Conservation (phyloP, 30 jellyfish, hydroid and myxozoan species). For the Cassiopea xamachana region DNA sequence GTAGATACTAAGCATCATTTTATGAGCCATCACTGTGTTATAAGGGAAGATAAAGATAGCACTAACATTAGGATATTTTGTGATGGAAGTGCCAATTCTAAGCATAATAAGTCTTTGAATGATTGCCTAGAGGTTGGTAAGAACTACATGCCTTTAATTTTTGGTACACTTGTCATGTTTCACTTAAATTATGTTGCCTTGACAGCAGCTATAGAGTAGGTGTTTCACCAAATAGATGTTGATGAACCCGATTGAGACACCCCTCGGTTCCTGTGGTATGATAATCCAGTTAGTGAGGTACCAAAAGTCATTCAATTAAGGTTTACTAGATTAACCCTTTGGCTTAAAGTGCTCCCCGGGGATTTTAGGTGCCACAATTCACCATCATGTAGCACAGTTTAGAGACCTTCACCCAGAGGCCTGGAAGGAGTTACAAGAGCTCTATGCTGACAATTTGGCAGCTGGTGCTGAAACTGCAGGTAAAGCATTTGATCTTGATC, state of each 20-base stretch:
- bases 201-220: constrained; percentile 57
- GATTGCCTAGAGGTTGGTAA: constrained; percentile 47
- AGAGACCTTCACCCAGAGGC: constrained; percentile 21
- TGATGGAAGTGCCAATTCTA: constrained; percentile 52
- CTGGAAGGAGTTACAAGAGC: background rate
- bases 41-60: constrained; percentile 36
- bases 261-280: constrained; percentile 34
- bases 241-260: constrained; percentile 24
- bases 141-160: constrained; percentile 2
- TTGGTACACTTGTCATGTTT: constrained; percentile 25
- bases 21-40: constrained; percentile 36
- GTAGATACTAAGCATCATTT: background rate
- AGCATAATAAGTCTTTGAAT: constrained; percentile 18
- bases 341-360: constrained; percentile 37
- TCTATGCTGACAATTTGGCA: constrained; percentile 54
- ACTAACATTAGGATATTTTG: constrained; percentile 46
- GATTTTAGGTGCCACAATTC: constrained; percentile 49
- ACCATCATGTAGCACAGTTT: constrained; percentile 21
- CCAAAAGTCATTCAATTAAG: constrained; percentile 35
- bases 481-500: constrained; percentile 21
- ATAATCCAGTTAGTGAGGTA: background rate
- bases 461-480: background rate
- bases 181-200: constrained; percentile 14
- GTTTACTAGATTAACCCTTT: constrained; percentile 13
- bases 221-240: constrained; percentile 37